Percentiles rank a stretch among this genome's conserved stretches.
phyloP scores from a whole-genome alignment of 2,888 invertebrate species.

The Perdita meconis region DNA sequence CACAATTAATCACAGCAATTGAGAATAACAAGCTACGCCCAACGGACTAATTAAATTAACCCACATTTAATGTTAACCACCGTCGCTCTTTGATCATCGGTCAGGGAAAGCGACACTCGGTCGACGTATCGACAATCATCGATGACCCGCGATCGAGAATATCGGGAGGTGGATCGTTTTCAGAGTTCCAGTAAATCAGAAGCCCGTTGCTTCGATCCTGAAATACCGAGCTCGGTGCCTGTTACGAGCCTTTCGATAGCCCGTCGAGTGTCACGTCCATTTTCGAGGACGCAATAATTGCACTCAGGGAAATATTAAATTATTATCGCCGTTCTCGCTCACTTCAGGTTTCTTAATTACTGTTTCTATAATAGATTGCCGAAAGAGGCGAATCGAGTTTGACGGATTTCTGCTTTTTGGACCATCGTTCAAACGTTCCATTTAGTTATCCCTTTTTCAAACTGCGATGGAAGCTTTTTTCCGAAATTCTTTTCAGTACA shows the following conservation, averaged over 20 bases:
- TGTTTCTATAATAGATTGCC: too few species aligned
- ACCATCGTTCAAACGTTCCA: too few species aligned
- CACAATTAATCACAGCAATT: constrained; percentile 33
- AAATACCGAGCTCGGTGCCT: neutral
- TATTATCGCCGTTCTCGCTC: neutral
- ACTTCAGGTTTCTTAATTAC: neutral
- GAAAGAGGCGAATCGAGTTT: too few species aligned
- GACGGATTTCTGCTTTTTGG: too few species aligned
- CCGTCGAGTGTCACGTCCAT: neutral
- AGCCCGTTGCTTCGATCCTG: neutral
- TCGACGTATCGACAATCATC: neutral
- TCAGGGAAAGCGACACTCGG: neutral
- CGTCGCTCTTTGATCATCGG: constrained; percentile 5
- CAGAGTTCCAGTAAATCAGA: neutral
- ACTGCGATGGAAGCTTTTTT: too few species aligned
- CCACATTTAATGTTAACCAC: constrained; percentile 5
- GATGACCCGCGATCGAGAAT: neutral
- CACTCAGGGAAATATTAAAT: neutral
- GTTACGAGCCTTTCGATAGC: neutral
- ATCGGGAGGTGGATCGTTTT: neutral
- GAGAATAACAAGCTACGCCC: constrained; percentile 4
- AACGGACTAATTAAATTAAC: constrained; percentile 32
- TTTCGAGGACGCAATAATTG: neutral
- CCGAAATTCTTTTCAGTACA: too few species aligned
- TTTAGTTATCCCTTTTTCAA: too few species aligned